Conservation (phyloP, 2,113 vertebrate species). For the Fukomys damarensis region DNA sequence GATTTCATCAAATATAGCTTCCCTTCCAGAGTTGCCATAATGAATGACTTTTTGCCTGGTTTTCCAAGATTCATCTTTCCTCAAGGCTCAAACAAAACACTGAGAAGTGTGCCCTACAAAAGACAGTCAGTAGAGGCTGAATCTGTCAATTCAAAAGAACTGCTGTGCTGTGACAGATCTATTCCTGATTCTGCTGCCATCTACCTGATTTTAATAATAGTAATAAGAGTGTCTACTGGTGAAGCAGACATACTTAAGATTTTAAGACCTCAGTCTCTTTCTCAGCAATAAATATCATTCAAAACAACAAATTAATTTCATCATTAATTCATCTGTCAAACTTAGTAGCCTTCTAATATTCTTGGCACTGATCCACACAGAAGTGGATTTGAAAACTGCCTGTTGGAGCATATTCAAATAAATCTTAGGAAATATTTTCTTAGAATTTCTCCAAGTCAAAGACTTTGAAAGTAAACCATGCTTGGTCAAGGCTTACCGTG, state of each 20-base stretch:
- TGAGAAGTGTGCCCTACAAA: neutral
- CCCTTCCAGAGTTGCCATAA: neutral
- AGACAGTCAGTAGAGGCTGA: neutral
- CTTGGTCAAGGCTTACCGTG: conserved; percentile 14
- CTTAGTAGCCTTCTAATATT: conserved; percentile 36
- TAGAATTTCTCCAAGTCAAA: conserved; percentile 33
- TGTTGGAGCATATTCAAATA: conserved; percentile 37
- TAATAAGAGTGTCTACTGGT: neutral
- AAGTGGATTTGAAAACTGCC: conserved; percentile 56
- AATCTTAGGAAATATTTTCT: conserved; percentile 47
- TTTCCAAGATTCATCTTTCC: neutral
- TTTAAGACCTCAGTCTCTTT: neutral
- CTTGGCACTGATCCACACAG: conserved; percentile 42
- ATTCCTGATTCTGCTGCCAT: conserved; percentile 51
- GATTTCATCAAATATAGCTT: conserved; percentile 43
- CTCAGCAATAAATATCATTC: conserved; percentile 4
- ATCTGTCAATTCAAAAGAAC: neutral
- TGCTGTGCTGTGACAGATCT: neutral
- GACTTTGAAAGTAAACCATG: conserved; percentile 37
- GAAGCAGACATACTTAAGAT: neutral
- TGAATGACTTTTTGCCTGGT: neutral
- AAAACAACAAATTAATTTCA: conserved; percentile 52
- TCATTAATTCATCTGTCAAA: conserved; percentile 63
- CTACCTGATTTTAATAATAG: conserved; percentile 33
- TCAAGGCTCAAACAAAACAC: neutral